A percentile compares a stretch with the other conserved stretches of the same genome.
Evolutionary conservation across 2,113 vertebrate genomes (phyloP).

Genomic region (Cisticola juncidis): DNA sequence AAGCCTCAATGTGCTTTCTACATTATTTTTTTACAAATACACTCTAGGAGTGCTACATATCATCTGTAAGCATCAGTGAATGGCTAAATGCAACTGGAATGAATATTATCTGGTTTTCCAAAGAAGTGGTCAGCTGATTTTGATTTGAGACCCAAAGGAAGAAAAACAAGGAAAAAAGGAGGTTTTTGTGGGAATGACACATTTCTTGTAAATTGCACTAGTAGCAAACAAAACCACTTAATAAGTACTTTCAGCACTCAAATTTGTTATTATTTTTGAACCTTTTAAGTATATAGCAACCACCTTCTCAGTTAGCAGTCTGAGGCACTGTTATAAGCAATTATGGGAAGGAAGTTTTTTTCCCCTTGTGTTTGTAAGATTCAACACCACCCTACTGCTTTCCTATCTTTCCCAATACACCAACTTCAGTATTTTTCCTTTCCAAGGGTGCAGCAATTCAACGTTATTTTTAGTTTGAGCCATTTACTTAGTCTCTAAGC

Average conservation of each 20-base stretch:
- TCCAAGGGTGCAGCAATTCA: not conserved
- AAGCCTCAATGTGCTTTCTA: not conserved
- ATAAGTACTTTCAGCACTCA: not conserved
- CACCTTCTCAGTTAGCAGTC: not conserved
- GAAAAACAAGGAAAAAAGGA: too few relatives aligned
- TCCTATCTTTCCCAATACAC: not conserved
- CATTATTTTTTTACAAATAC: not conserved
- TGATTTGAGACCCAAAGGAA: not conserved
- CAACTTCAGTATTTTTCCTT: not conserved
- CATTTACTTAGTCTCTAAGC: not conserved
- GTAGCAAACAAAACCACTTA: not conserved
- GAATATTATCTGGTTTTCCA: not conserved
- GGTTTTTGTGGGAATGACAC: not conserved
- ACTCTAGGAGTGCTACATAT: not conserved
- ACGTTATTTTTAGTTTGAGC: not conserved
- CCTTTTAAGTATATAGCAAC: not conserved
- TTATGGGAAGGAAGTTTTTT: not conserved
- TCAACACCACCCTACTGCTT: not conserved
- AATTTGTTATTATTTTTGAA: not conserved
- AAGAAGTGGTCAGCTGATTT: not conserved
- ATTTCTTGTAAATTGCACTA: not conserved
- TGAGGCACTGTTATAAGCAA: not conserved
- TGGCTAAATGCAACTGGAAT: not conserved
- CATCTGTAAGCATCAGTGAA: not conserved
- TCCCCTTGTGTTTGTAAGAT: not conserved